Evolutionary conservation across 1,140 invertebrate species (phyloP).

Genomic region (Bombus ignitus): DNA sequence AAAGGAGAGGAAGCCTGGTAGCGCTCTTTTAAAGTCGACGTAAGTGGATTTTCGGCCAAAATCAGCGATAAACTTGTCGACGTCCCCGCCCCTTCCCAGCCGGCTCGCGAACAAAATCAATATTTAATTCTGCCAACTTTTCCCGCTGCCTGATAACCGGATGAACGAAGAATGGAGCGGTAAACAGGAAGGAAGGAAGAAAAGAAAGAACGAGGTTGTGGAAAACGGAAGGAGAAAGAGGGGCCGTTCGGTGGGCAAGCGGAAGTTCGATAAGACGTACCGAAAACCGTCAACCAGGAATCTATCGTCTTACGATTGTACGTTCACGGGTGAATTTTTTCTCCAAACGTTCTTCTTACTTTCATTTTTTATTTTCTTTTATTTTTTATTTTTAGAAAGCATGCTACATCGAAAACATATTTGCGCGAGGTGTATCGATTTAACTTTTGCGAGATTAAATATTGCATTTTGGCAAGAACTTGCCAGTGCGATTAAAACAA

Average conservation of each 20-base stretch:
- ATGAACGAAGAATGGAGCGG: slow-evolving; percentile 23
- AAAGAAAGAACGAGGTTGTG: slow-evolving; percentile 7
- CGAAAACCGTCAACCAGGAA: slow-evolving; percentile 18
- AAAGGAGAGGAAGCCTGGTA: neutral
- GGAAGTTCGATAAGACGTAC: neutral
- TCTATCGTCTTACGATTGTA: slow-evolving; percentile 21
- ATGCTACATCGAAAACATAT: accelerated
- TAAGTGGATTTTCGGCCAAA: slow-evolving; percentile 60
- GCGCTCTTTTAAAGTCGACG: slow-evolving; percentile 47
- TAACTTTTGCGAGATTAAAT: neutral
- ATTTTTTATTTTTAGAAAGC: too few relatives aligned
- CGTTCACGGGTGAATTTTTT: slow-evolving; percentile 21
- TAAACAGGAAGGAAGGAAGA: slow-evolving; percentile 29
- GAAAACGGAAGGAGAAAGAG: slow-evolving; percentile 1
- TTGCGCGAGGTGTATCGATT: neutral
- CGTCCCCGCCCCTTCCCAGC: neutral
- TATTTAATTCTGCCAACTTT: slow-evolving; percentile 69
- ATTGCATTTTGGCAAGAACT: neutral
- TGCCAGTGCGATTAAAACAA: neutral
- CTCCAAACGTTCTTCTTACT: neutral
- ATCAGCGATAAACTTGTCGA: slow-evolving; percentile 57
- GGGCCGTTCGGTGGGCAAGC: slow-evolving; percentile 35
- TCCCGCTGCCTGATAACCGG: slow-evolving; percentile 39
- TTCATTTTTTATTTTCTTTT: neutral
- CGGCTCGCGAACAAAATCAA: slow-evolving; percentile 60